phyloP scores from a whole-genome alignment of 2,888 invertebrate species.

The Acanthococcus lagerstroemiae region DNA sequence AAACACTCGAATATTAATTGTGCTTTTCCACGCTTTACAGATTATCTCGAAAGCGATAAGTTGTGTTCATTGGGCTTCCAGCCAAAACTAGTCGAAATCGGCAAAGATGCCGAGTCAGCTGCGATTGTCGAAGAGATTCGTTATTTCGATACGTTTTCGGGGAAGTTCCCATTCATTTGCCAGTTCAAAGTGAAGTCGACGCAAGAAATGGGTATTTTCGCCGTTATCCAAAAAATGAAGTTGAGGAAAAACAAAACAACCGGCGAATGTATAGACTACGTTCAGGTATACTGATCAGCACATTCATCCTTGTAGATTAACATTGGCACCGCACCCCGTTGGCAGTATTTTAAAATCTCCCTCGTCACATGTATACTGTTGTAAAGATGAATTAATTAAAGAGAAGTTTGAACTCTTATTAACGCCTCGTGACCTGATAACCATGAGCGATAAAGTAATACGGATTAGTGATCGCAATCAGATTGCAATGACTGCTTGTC shows the following conservation, averaged over 20 bases:
- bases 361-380: too few relatives aligned
- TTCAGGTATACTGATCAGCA: conserved; percentile 43
- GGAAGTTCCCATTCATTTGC: conserved; percentile 40
- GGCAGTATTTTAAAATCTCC: too few relatives aligned
- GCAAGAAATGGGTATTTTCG: conserved; percentile 43
- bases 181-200: conserved; percentile 40
- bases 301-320: too few relatives aligned
- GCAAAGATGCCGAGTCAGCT: conserved; percentile 37
- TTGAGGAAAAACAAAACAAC: conserved; percentile 42
- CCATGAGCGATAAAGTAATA: too few relatives aligned
- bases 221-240: conserved; percentile 46
- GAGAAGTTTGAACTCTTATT: too few relatives aligned
- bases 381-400: too few relatives aligned
- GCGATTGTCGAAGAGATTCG: conserved; percentile 39
- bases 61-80: conserved; percentile 32
- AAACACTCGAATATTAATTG: too few relatives aligned
- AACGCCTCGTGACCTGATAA: too few relatives aligned
- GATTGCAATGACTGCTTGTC: too few relatives aligned
- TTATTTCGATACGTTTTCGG: conserved; percentile 36
- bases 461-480: too few relatives aligned
- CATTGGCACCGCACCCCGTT: too few relatives aligned
- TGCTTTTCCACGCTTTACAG: too few relatives aligned
- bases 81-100: conserved; percentile 33
- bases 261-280: conserved; percentile 45
- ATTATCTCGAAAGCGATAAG: conserved; percentile 34